Conservation (phyloP, 1,140 invertebrate genomes). For the Drosophila suzukii region DNA sequence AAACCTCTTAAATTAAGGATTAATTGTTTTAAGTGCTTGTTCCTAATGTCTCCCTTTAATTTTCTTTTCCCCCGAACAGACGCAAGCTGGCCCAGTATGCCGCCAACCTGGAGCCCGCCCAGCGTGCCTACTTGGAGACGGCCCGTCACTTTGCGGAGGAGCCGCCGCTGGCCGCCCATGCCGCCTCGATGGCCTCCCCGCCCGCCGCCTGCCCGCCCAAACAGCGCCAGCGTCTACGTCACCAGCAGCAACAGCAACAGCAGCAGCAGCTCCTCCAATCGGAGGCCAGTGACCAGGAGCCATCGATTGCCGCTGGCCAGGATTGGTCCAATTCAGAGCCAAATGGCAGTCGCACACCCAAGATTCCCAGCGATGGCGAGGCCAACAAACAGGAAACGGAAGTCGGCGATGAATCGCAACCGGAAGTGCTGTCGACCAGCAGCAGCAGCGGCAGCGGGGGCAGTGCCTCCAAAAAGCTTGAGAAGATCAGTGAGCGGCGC, state of each 20-base stretch:
- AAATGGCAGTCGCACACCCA: constrained; percentile 22
- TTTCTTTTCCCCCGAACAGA: constrained; percentile 14
- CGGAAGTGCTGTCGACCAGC: constrained; percentile 3
- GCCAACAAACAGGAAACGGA: constrained; percentile 35
- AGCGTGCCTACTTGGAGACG: constrained; percentile 72
- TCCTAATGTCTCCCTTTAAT: neutral
- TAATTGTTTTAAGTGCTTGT: neutral
- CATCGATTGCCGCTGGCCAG: neutral
- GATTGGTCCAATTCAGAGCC: constrained; percentile 41
- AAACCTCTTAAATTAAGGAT: too few species aligned
- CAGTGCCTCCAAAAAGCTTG: constrained; percentile 38
- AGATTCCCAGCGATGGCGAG: constrained; percentile 16
- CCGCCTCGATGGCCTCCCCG: constrained; percentile 57
- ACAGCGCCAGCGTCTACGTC: constrained; percentile 69
- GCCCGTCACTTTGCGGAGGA: constrained; percentile 68
- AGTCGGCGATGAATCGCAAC: constrained; percentile 25
- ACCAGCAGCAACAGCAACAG: constrained; percentile 56
- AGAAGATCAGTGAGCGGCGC: constrained; percentile 57
- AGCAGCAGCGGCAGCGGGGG: neutral
- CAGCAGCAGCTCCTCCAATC: constrained; percentile 38
- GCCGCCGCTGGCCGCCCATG: constrained; percentile 46
- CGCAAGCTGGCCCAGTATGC: constrained; percentile 75
- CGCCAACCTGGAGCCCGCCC: constrained; percentile 67
- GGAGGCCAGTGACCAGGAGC: constrained; percentile 34
- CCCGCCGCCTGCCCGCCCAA: constrained; percentile 73